A percentile compares a stretch with the other conserved stretches of the same genome.
Evolutionary conservation across 2,888 invertebrate genomes (phyloP).

Genomic region (Cerastis leucographa): DNA sequence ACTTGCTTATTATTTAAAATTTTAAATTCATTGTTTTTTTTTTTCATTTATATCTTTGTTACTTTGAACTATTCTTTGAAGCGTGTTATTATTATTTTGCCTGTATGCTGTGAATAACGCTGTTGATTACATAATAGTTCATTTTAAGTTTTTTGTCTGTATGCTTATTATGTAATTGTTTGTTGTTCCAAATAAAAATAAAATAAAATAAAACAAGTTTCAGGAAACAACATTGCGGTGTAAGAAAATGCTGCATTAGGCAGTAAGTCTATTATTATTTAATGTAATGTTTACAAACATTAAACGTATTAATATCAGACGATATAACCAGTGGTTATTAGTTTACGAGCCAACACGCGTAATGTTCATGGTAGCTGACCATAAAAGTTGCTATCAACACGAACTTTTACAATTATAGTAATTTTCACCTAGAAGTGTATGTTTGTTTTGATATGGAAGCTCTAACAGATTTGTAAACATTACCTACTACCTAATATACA

Average conservation of each 20-base stretch:
- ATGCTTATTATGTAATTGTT: too few species aligned
- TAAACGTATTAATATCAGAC: conserved; percentile 19
- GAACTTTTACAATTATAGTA: conserved; percentile 32
- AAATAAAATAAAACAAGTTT: too few species aligned
- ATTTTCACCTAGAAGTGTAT: conserved; percentile 20
- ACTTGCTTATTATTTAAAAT: too few species aligned
- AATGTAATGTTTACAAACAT: conserved; percentile 25
- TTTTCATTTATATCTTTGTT: too few species aligned
- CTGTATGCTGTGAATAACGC: too few species aligned
- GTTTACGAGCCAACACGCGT: conserved; percentile 39
- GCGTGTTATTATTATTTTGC: too few species aligned
- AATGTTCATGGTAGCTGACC: conserved; percentile 34
- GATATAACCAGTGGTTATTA: conserved; percentile 14
- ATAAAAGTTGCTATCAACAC: conserved; percentile 46
- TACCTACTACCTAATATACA: neutral
- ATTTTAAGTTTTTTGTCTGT: too few species aligned
- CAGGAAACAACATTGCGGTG: neutral
- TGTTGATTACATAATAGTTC: too few species aligned
- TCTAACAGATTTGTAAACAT: neutral
- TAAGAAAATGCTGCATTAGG: neutral
- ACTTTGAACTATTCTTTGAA: too few species aligned
- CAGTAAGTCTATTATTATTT: neutral
- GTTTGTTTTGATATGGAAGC: conserved; percentile 17
- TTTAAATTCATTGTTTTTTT: too few species aligned
- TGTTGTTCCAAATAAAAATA: too few species aligned